Evolutionary conservation across 2,888 invertebrate genomes (phyloP), one percentile per base, ranked within the genome.

Genomic region (Agapetus fuscipes): DNA sequence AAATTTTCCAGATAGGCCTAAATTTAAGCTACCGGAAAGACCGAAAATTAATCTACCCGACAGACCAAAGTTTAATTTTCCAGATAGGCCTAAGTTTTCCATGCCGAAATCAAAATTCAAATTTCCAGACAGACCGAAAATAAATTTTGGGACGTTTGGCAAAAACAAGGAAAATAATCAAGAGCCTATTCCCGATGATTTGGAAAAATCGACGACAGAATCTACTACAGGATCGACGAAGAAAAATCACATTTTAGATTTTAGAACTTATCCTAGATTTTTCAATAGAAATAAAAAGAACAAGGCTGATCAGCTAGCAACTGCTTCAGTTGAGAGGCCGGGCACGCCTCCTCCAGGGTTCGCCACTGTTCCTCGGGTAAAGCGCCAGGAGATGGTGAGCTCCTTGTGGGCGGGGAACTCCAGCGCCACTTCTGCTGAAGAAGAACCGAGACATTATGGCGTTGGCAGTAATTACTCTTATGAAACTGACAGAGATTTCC

Each of bases 191-290:
- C 46, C 60, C 50, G 53, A 66, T 50, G 66, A 70, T 39, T 6
- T 20, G 4, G 20, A 20, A 6, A 64, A 66, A 25, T 66, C 71
- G 37, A 74, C 72, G 29, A n/a, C n/a, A n/a, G 70, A 72, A 50
- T 66, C 71, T 5, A 63, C 65, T 20, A 62, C 60, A 15, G 69
- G 68, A 31, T 67, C 71, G 29, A 66, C 67, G 31, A 73, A 72
- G 51, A 20, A 20, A 20, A 4, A 4, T 20, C 74, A 72, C 50
- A 82, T 85, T 54, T 77, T 78, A 54, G 83, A 83, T 59, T 78
- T 83, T 48, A 76, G 78, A 50, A 87, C 88, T 0, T 86, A 83
- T 56, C 88, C 88, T 0, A 74, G 86, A 50, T 71, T 87, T 48
- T 78, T 80, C 52, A 60, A 58, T 41, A 62, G 61, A 50, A 48